Percentiles rank a stretch among this genome's conserved stretches.
phyloP scores from a whole-genome alignment of 1,140 invertebrate genomes.

The Latrodectus geometricus region DNA sequence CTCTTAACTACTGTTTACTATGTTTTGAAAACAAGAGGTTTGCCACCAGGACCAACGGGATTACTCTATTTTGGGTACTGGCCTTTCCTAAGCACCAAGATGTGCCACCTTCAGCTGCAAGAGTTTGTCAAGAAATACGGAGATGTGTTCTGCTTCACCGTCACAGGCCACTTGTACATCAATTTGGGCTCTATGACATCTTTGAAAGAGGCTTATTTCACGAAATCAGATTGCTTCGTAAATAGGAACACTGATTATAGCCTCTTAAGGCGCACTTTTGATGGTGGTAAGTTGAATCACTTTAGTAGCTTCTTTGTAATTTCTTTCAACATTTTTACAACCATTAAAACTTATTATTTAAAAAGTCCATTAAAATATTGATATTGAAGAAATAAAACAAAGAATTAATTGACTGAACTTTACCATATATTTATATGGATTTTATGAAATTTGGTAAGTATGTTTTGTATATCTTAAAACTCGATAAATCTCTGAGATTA shows the following conservation, averaged over 20 bases:
- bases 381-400: no score
- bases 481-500: no score
- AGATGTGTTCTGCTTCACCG: conserved; percentile 1
- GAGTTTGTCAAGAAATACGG: conserved; percentile 12
- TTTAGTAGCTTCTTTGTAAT: background rate
- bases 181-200: background rate
- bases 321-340: background rate
- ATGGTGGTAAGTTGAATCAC: conserved; percentile 8
- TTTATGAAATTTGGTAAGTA: no score
- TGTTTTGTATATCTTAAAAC: no score
- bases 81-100: background rate
- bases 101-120: background rate
- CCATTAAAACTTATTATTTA: no score
- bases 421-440: no score
- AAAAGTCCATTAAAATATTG: no score
- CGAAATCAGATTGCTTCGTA: conserved; percentile 16
- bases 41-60: conserved; percentile 17
- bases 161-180: conserved; percentile 1
- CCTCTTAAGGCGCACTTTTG: background rate
- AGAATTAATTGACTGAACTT: no score
- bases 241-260: background rate
- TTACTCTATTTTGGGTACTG: conserved; percentile 9
- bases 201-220: background rate
- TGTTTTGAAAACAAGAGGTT: background rate
- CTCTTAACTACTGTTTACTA: background rate